Evolutionary conservation across 2,113 vertebrate genomes (phyloP), one percentile per base, ranked within the genome.

Genomic region (Dicerorhinus sumatrensis): DNA sequence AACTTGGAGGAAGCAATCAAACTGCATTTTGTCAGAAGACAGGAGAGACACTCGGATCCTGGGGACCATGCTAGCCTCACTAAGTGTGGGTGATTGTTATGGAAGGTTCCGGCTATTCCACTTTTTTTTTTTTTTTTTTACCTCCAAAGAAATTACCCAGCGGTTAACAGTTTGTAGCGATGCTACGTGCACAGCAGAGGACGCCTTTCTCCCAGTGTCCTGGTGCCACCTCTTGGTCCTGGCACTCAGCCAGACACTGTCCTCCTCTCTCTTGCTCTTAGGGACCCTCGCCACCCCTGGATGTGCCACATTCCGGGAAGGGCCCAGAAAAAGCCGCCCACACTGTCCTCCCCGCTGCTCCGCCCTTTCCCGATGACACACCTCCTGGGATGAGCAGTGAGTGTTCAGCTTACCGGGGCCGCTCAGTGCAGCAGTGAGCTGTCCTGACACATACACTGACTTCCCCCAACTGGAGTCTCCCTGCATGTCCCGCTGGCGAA

Each of bases 51-150:
- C n/a, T 73, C 0, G 0, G 54, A 29, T 27, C 56, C 23, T 18
- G 16, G 1, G 31, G 17, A n/a, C 8, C 36, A 0, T 3, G 18
- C 20, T 75, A 23, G 33, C 1, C 1, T 36, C 75, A 10, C 12
- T 27, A 20, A 36, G 36, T 17, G 25, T 65, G 29, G 33, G n/a
- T 46, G 25, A 29, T 25, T 8, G 17, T 70, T 33, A 8, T 1
- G 8, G 76, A 36, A 20, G 54, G n/a, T n/a, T 81, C n/a, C 0
- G 18, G n/a, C 10, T 23, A 33, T 7, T 60, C 23, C 23, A 39
- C 12, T 36, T 29, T 2, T 42, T 23, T 60, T 21, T 75, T 17
- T 36, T 29, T 2, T 42, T 23, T 60, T 21, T 75, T 12, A n/a
- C 23, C 48, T 36, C 56, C 46, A 25, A 20, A 89, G 84, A 51